A percentile compares a stretch with the other conserved stretches of the same genome.
These are phyloP conservation scores for Pectinophora gossypiella DNA, from an alignment of 1,140 invertebrate genomes.

Conservation along the genomic window DNA sequence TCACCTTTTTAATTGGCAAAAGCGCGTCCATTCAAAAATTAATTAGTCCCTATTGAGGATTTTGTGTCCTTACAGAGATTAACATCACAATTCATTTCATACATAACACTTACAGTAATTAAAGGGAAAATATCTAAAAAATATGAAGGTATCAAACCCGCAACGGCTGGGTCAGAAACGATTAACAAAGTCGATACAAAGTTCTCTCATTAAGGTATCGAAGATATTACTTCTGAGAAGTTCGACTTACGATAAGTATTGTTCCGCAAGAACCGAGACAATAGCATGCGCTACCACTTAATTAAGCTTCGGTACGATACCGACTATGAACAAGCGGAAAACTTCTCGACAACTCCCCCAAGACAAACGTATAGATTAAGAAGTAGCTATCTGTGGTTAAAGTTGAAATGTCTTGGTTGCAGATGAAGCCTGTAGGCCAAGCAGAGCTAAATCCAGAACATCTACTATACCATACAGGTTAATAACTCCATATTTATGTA, in stretches of 20 bases:
- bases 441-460: constrained; percentile 73
- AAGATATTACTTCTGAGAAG: constrained; percentile 67
- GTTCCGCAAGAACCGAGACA: constrained; percentile 62
- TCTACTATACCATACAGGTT: constrained; percentile 70
- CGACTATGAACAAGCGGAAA: constrained; percentile 37
- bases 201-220: constrained; percentile 72
- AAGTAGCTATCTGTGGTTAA: constrained; percentile 23
- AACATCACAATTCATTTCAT: background rate
- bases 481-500: constrained; percentile 22
- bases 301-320: constrained; percentile 55
- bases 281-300: constrained; percentile 65
- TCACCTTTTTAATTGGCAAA: constrained; percentile 24
- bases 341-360: constrained; percentile 38
- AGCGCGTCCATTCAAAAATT: constrained; percentile 38
- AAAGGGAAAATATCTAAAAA: background rate
- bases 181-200: constrained; percentile 70
- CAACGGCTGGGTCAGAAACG: constrained; percentile 45
- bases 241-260: constrained; percentile 67
- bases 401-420: constrained; percentile 61
- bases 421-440: constrained; percentile 72
- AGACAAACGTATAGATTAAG: constrained; percentile 23
- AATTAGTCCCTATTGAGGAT: constrained; percentile 17
- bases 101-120: background rate
- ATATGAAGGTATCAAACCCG: background rate
- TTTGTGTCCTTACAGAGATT: constrained; percentile 3